Evolutionary conservation across 1,140 invertebrate genomes (phyloP), one percentile per base, ranked within the genome.

Genomic region (Drosophila littoralis): DNA sequence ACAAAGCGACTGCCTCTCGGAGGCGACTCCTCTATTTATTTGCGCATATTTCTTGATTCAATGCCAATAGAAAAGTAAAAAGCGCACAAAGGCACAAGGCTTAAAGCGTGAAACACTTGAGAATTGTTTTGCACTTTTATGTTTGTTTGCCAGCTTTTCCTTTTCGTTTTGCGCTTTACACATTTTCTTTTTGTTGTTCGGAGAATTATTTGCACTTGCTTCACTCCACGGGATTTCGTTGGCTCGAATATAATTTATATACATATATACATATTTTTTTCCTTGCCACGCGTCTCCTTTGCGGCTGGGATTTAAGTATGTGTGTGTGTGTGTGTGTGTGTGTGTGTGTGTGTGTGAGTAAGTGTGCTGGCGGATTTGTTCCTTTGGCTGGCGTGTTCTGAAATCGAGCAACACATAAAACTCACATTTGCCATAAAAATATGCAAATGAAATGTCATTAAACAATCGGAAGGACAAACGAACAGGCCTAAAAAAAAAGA

Each of bases 371-470:
- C 4, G 13, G 61, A 57, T 58, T 76, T 35, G 52, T 60, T 55
- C 52, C 50, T 73, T 66, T 66, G 57, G 35, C 35, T 78, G 75
- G 59, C 75, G 73, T 75, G 81, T 71, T 75, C 78, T 60, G 75
- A 69, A 70, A 86, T 86, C 82, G 82, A 75, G 70, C 81, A 73
- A 63, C 83, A 82, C 79, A 79, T 82, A 86, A 79, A 84, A 85
- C 51, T 81, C 81, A 65, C 75, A 74, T 75, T 79, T 58, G 50
- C 52, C 45, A 75, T 42, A 81, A 88, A 86, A 89, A 89, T 89
- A 86, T 86, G 84, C 76, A 89, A 86, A 88, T 88, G 77, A 89
- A 89, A 88, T 80, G 84, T 69, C 73, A 89, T 89, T 89, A 88
- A 88, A 89, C 83, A 88, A 88, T 77, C 70, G 59, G 74, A 77